Conservation (phyloP, 2,113 vertebrate genomes). For the Amblyornis subalaris region DNA sequence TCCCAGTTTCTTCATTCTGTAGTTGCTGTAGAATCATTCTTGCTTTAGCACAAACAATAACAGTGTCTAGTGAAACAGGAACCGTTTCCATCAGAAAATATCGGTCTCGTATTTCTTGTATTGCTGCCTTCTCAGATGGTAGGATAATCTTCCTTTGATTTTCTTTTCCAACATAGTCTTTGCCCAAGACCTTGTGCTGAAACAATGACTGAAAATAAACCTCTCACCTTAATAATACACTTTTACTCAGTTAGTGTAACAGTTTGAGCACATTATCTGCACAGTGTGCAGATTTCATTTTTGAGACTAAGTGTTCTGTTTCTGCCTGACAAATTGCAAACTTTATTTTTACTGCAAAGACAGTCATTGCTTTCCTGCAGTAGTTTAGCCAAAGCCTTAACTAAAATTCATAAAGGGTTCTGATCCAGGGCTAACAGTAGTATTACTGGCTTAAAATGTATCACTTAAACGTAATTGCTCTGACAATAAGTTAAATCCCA, state of each 20-base stretch:
- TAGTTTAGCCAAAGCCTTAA: neutral
- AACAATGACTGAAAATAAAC: neutral
- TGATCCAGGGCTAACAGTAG: neutral
- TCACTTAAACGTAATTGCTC: neutral
- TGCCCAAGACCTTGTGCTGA: neutral
- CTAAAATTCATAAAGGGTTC: neutral
- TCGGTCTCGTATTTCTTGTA: neutral
- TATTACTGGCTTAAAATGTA: conserved; percentile 17
- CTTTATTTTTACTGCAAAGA: neutral
- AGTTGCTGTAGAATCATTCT: neutral
- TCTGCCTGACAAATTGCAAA: neutral
- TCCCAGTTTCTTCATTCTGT: neutral
- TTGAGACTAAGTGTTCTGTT: neutral
- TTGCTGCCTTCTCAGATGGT: neutral
- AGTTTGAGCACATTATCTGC: neutral
- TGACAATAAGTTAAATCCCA: conserved; percentile 5
- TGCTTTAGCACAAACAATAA: neutral
- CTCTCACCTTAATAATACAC: neutral
- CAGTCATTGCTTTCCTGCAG: neutral
- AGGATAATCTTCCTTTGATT: neutral
- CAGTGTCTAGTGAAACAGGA: neutral
- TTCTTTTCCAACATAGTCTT: neutral
- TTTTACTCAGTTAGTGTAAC: neutral
- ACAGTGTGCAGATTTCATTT: neutral
- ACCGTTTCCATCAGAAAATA: neutral